Conservation (phyloP, 2,888 invertebrate species). For the Chouioia cunea region DNA sequence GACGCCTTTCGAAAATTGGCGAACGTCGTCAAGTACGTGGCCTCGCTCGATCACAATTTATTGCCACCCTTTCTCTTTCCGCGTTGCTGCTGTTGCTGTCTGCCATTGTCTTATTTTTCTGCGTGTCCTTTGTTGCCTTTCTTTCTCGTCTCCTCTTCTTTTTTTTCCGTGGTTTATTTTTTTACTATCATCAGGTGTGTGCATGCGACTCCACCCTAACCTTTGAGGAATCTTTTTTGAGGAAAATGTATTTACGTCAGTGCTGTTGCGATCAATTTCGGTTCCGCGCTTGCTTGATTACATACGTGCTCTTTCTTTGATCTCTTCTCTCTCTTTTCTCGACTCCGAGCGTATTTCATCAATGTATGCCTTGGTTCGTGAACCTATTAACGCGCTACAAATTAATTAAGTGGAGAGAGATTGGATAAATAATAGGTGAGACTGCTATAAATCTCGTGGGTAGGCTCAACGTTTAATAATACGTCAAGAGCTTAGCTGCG, state of each 20-base stretch:
- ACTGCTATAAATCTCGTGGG: too few relatives aligned
- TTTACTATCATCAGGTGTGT: neutral
- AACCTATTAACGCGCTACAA: neutral
- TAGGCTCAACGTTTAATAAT: too few relatives aligned
- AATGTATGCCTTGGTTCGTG: too few relatives aligned
- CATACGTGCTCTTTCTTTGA: too few relatives aligned
- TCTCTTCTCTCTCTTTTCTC: too few relatives aligned
- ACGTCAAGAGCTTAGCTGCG: too few relatives aligned
- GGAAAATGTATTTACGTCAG: too few relatives aligned
- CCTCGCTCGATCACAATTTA: neutral
- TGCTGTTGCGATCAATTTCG: too few relatives aligned
- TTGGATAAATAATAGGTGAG: neutral
- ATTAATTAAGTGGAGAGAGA: neutral
- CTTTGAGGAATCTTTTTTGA: too few relatives aligned
- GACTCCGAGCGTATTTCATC: too few relatives aligned
- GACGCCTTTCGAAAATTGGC: slow-evolving; percentile 5
- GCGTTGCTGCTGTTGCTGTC: neutral
- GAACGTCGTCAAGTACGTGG: slow-evolving; percentile 5
- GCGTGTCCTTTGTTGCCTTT: neutral
- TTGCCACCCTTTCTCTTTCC: neutral
- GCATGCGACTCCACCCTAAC: neutral
- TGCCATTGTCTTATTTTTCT: slow-evolving; percentile 9
- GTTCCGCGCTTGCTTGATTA: too few relatives aligned
- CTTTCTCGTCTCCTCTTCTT: slow-evolving; percentile 4
- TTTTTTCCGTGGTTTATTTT: neutral